Percentiles rank a stretch among this genome's conserved stretches.
These are phyloP conservation scores for Periplaneta americana DNA, from an alignment of 1,140 invertebrate genomes.

Conservation along the genomic window DNA sequence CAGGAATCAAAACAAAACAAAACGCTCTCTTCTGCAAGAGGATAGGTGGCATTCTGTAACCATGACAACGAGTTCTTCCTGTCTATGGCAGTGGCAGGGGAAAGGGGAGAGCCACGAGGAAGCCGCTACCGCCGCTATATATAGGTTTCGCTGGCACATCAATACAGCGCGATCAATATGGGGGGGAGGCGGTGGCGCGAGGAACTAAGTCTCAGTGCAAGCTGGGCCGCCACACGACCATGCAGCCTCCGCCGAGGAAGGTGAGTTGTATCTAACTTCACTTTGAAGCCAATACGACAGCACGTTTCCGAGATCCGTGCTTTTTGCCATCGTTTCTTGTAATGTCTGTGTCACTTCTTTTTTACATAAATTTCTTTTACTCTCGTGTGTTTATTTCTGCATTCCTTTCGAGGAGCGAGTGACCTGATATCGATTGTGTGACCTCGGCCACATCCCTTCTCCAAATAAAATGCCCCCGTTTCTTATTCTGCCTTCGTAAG, in stretches of 20 bases:
- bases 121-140: not conserved
- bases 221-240: not conserved
- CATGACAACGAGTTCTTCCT: too few relatives aligned
- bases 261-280: not conserved
- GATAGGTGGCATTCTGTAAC: too few relatives aligned
- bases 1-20: too few relatives aligned
- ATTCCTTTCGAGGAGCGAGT: not conserved
- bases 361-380: too few relatives aligned
- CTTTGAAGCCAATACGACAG: not conserved
- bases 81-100: too few relatives aligned
- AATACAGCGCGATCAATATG: not conserved
- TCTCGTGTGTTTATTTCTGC: not conserved
- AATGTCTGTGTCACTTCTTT: too few relatives aligned
- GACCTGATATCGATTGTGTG: not conserved
- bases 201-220: not conserved
- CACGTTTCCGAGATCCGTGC: not conserved
- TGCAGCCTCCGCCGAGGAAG: conserved; percentile 14
- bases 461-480: not conserved
- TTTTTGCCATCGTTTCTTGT: too few relatives aligned
- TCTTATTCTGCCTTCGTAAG: too few relatives aligned
- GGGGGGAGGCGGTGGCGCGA: not conserved
- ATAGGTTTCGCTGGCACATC: not conserved
- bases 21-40: too few relatives aligned
- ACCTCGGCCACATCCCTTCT: not conserved
- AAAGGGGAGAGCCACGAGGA: too few relatives aligned